Conservation (phyloP, 1,140 invertebrate species). For the Eurosta solidaginis region DNA sequence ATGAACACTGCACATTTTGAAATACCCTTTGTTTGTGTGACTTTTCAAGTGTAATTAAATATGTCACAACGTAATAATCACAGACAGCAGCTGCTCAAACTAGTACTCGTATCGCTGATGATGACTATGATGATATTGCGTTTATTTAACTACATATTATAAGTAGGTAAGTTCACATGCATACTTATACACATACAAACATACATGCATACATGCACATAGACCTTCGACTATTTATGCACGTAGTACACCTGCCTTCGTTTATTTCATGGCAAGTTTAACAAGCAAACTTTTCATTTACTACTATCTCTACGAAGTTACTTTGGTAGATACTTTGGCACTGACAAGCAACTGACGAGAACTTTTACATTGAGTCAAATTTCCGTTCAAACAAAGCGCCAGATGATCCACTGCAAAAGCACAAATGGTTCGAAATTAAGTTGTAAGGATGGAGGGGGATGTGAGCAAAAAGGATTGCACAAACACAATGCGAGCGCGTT, state of each 20-base stretch:
- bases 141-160: neutral
- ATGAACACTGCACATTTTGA: too few relatives aligned
- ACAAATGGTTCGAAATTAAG: too few relatives aligned
- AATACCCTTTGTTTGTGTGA: too few relatives aligned
- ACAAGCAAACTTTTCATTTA: conserved; percentile 28
- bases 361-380: conserved; percentile 27
- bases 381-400: conserved; percentile 3
- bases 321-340: conserved; percentile 21
- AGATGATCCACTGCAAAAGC: neutral
- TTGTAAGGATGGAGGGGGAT: neutral
- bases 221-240: too few relatives aligned
- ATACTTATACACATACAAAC: too few relatives aligned
- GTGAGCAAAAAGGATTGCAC: neutral
- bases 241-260: conserved; percentile 24
- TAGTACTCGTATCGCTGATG: neutral
- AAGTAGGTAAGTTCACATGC: too few relatives aligned
- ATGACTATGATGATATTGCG: neutral
- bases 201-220: too few relatives aligned
- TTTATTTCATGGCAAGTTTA: conserved; percentile 25
- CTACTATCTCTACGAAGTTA: conserved; percentile 22
- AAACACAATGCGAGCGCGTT: too few relatives aligned
- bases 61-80: conserved; percentile 27
- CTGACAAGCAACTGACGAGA: conserved; percentile 16
- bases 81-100: neutral
- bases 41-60: conserved; percentile 24